Base-by-base conservation (phyloP, 1,140 invertebrate species). In the Drosophila subpulchrella region DNA sequence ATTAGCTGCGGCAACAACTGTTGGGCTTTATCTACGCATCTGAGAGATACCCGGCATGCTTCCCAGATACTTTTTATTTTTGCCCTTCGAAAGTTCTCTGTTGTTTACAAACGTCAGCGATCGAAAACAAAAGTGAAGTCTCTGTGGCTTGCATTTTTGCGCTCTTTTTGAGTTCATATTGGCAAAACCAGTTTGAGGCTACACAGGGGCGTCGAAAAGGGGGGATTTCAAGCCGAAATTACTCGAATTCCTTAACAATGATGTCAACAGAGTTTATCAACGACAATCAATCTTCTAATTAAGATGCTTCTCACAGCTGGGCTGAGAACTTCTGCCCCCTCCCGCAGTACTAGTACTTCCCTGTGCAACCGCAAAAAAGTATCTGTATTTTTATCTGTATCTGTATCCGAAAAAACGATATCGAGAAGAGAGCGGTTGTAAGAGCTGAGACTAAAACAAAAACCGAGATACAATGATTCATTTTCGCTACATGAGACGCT, bases 111-210 rank as follows among this genome's bases (percentile, higher is more conserved):
- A 81, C 82, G 74, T 81, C 78, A 85, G 66, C 68, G 55, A 44
- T 77, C 66, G 68, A 85, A 85, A 88, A 82, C 70, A 85, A 85
- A 88, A 85, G 81, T 83, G 70, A 85, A 82, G 65, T 85, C 75
- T 48, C 79, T 82, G 58, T 61, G 67, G 61, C 55, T 60, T 68
- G 56, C 58, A 60, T 36, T 77, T 77, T 57, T 61, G 15, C 27
- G 34, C 46, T 72, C 55, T 51, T 30, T 50, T 38, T 13, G 47
- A 27, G 27, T 47, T 70, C 51, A 54, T 70, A 53, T 70, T 70
- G 63, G 27, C 30, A 55, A 81, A 83, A 82, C 80, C 81, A 61
- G 75, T 79, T 82, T 82, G 8, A 13, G 10, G 32, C 7, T 17
- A 20, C 10, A 0, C 67, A 70, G 51, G 10, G 65, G 65, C 36